Evolutionary conservation across 2,888 invertebrate species (phyloP).

Genomic region (Drosophila villosipedis): DNA sequence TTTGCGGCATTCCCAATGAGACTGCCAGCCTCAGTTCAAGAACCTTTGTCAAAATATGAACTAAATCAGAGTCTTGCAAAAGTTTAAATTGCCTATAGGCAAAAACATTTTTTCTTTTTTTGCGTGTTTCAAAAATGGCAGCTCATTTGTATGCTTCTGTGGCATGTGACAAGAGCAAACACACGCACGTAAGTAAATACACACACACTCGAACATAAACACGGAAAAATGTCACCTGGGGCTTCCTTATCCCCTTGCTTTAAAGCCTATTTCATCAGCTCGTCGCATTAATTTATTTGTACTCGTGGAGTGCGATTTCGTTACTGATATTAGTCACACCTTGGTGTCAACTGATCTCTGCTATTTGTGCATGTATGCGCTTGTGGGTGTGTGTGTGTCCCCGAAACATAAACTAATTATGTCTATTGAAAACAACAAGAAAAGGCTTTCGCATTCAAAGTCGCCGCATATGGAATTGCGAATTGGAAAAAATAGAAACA

Average conservation of each 20-base stretch:
- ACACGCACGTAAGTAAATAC: conserved; percentile 19
- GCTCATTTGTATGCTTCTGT: conserved; percentile 69
- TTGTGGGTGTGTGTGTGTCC: neutral
- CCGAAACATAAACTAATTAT: neutral
- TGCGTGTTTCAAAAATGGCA: conserved; percentile 50
- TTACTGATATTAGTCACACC: conserved; percentile 28
- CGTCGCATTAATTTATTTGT: conserved; percentile 43
- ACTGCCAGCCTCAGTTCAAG: neutral
- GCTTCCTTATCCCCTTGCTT: neutral
- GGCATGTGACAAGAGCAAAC: conserved; percentile 33
- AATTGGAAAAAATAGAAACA: neutral
- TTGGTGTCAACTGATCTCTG: neutral
- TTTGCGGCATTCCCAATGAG: neutral
- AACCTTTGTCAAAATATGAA: conserved; percentile 7
- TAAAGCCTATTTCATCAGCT: neutral
- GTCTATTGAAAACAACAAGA: neutral
- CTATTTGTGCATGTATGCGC: neutral
- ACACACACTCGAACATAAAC: conserved; percentile 2
- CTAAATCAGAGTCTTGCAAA: conserved; percentile 35
- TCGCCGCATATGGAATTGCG: neutral
- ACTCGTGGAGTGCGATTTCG: conserved; percentile 24
- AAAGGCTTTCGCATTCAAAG: neutral
- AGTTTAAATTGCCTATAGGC: conserved; percentile 48
- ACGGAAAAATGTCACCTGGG: conserved; percentile 3
- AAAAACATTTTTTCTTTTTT: conserved; percentile 2